A percentile compares a stretch with the other conserved stretches of the same genome.
phyloP scores from a whole-genome alignment of 2,113 vertebrate species.

The Paradoxurus hermaphroditus region DNA sequence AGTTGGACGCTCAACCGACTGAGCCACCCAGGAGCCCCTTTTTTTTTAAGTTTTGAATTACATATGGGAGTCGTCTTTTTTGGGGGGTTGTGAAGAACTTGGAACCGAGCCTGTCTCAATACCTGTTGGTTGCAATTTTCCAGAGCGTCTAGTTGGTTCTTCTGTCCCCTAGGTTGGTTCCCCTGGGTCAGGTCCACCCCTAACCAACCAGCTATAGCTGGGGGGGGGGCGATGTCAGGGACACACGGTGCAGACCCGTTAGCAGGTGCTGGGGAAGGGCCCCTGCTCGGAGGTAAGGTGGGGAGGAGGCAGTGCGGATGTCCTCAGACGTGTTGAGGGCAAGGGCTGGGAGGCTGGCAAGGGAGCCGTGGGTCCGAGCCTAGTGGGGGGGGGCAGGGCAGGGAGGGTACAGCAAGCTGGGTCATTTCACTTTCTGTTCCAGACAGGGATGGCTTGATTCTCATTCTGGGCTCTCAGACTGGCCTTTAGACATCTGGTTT shows the following conservation, averaged over 20 bases:
- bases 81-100: background rate
- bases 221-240: background rate
- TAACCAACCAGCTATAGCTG: background rate
- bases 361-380: background rate
- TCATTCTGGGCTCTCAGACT: background rate
- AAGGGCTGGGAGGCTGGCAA: accelerated
- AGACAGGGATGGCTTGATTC: background rate
- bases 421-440: background rate
- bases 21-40: too few relatives aligned
- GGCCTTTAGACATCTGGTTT: background rate
- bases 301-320: accelerated
- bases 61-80: background rate
- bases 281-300: accelerated
- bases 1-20: too few relatives aligned
- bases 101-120: background rate
- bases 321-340: background rate
- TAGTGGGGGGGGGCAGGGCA: accelerated
- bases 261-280: background rate
- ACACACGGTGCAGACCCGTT: background rate
- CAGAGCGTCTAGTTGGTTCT: background rate
- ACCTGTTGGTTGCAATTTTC: background rate
- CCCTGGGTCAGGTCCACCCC: background rate
- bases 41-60: background rate
- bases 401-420: background rate
- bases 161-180: background rate